Percentiles rank a stretch among this genome's conserved stretches.
phyloP scores from a whole-genome alignment of 2,888 invertebrate species.

The Sphecodes monilicornis region DNA sequence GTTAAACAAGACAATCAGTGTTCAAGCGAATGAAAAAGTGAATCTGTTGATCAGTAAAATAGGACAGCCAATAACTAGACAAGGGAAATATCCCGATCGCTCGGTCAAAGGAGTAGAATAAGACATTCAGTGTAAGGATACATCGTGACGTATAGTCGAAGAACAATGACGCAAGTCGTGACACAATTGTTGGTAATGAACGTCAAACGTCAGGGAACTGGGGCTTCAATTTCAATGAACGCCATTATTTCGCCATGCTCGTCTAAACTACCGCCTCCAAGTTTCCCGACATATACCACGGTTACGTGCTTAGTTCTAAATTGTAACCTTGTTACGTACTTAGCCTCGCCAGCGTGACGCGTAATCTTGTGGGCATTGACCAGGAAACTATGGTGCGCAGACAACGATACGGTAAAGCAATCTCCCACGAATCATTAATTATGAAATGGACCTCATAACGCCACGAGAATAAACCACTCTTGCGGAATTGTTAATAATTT shows the following conservation, averaged over 20 bases:
- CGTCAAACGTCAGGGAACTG: constrained; percentile 4
- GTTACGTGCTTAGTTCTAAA: constrained; percentile 49
- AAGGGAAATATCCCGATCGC: neutral
- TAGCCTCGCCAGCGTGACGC: constrained; percentile 65
- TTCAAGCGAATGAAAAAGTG: neutral
- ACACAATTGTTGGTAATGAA: constrained; percentile 29
- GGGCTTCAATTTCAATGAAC: constrained; percentile 14
- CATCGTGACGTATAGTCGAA: neutral
- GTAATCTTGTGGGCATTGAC: constrained; percentile 69
- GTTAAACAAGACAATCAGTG: neutral
- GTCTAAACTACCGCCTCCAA: constrained; percentile 21
- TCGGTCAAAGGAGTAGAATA: neutral
- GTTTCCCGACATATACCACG: constrained; percentile 28
- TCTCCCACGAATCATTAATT: constrained; percentile 41
- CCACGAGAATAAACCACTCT: neutral
- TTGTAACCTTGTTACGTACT: constrained; percentile 68
- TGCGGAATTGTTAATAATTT: neutral
- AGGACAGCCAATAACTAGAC: neutral
- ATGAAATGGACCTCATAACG: neutral
- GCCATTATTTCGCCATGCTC: constrained; percentile 37
- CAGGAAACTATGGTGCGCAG: constrained; percentile 45
- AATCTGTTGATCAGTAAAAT: neutral
- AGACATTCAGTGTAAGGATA: neutral
- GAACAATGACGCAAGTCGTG: neutral
- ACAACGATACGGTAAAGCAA: constrained; percentile 34